Evolutionary conservation across 2,113 vertebrate species (phyloP).

Genomic region (Galemys pyrenaicus): DNA sequence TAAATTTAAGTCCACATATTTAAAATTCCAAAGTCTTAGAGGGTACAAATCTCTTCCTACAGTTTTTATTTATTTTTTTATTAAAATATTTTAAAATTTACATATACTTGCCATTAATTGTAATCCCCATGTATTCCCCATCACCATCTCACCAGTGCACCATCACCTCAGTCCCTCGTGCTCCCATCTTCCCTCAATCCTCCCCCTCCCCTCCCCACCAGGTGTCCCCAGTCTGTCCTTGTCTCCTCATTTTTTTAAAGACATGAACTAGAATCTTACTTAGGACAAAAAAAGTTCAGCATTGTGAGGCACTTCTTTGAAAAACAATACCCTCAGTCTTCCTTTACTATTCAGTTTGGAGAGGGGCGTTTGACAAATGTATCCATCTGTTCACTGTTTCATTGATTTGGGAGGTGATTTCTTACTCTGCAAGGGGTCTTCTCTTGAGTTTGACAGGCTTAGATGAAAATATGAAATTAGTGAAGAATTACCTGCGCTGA

Average conservation of each 20-base stretch:
- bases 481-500: slow-evolving; percentile 46
- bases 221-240: no score
- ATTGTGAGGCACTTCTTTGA: background rate
- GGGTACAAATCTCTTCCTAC: background rate
- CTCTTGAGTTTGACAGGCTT: slow-evolving; percentile 11
- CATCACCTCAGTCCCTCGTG: no score
- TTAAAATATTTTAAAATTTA: no score
- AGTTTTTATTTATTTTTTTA: no score
- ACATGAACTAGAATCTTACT: background rate
- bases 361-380: background rate
- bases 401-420: slow-evolving; percentile 17
- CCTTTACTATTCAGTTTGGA: background rate
- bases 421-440: background rate
- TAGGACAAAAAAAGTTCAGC: background rate
- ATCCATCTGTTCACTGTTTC: background rate
- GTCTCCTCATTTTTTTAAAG: no score
- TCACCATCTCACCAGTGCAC: no score
- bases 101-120: no score
- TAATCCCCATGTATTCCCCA: no score
- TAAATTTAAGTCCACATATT: background rate
- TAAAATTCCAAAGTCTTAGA: background rate
- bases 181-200: no score
- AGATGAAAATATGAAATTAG: slow-evolving; percentile 68
- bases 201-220: no score
- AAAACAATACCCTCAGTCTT: background rate